These are phyloP conservation scores for Parapsyche elsis DNA, from an alignment of 1,140 invertebrate genomes.

Conservation along the genomic window DNA sequence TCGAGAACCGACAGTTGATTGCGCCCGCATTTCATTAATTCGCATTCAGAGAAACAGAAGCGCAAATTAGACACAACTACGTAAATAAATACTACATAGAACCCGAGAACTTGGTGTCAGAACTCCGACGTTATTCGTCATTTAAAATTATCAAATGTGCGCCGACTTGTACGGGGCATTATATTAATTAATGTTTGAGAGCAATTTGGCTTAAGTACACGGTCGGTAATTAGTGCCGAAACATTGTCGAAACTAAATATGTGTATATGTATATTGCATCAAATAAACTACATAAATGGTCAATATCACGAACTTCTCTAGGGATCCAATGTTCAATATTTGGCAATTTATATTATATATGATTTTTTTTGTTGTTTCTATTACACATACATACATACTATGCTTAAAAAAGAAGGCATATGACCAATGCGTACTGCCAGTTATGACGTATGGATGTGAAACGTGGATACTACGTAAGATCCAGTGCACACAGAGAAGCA, in stretches of 20 bases:
- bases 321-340: not conserved
- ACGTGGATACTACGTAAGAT: no score
- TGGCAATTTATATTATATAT: not conserved
- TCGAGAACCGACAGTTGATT: not conserved
- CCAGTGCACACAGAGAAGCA: no score
- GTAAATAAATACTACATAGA: no score
- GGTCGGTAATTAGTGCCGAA: not conserved
- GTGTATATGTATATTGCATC: not conserved
- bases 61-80: no score
- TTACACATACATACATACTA: not conserved
- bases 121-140: no score
- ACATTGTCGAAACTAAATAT: not conserved
- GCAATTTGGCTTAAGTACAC: not conserved
- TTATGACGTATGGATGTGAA: no score
- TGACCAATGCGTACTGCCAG: no score
- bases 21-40: not conserved
- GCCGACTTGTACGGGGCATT: no score
- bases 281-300: not conserved
- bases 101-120: no score
- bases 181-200: no score
- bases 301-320: not conserved
- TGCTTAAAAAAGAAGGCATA: no score
- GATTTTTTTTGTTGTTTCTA: not conserved
- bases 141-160: no score
- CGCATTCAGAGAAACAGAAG: not conserved